These are phyloP conservation scores for Drosophila rellima DNA, from an alignment of 2,888 invertebrate genomes.

Conservation along the genomic window DNA sequence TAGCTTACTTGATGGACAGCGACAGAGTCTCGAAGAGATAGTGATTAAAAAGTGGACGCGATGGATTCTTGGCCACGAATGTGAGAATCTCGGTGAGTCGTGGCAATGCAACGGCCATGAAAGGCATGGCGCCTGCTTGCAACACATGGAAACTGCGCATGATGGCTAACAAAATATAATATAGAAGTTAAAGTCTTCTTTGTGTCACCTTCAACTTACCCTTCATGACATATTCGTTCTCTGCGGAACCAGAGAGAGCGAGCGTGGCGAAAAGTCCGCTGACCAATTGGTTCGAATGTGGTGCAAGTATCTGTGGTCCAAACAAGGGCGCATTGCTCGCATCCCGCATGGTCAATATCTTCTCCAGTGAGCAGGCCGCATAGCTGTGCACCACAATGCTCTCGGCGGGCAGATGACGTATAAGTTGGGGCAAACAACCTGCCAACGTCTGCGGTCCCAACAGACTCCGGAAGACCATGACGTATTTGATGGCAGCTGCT, in stretches of 20 bases:
- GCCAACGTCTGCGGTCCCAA: constrained; percentile 92
- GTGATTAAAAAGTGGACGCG: constrained; percentile 99
- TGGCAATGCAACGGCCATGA: constrained; percentile 92
- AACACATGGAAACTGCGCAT: constrained; percentile 94
- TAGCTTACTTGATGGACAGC: constrained; percentile 92
- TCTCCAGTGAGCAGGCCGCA: constrained; percentile 96
- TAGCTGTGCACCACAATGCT: constrained; percentile 97
- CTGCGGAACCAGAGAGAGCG: constrained; percentile 90
- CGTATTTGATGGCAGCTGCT: constrained; percentile 97
- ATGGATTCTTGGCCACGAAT: constrained; percentile 95
- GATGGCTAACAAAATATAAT: constrained; percentile 88
- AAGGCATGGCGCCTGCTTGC: constrained; percentile 93
- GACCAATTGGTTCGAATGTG: constrained; percentile 90
- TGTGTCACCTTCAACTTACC: constrained; percentile 59
- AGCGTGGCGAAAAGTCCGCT: constrained; percentile 92
- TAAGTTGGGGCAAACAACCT: constrained; percentile 91
- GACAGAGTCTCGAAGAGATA: constrained; percentile 98
- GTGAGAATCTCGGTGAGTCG: constrained; percentile 94
- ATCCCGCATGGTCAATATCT: constrained; percentile 92
- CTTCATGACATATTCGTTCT: constrained; percentile 99
- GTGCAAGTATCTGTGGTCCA: constrained; percentile 88
- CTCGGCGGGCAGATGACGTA: constrained; percentile 91
- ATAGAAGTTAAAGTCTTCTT: background rate
- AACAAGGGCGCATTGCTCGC: constrained; percentile 87
- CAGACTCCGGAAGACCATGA: constrained; percentile 97